Evolutionary conservation across 2,888 invertebrate genomes (phyloP).

Genomic region (Gymnocheta viridis): DNA sequence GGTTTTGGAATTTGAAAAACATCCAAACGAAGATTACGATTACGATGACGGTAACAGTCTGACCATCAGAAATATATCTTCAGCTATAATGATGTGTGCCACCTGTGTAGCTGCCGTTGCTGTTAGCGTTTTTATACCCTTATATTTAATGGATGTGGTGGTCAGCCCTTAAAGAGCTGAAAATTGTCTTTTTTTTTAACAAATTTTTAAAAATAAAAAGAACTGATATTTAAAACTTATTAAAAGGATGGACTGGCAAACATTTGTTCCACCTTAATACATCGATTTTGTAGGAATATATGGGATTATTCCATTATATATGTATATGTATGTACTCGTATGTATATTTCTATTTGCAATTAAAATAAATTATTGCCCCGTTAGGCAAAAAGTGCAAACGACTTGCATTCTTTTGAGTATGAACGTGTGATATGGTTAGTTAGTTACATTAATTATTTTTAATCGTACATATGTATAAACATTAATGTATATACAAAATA

Average conservation of each 20-base stretch:
- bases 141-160: conserved; percentile 80
- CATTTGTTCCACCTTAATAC: background rate
- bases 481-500: too few relatives aligned
- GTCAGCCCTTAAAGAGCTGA: conserved; percentile 68
- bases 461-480: background rate
- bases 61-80: conserved; percentile 76
- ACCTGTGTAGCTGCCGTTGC: conserved; percentile 81
- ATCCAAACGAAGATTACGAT: conserved; percentile 80
- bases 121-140: conserved; percentile 80
- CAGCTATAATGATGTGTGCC: conserved; percentile 79
- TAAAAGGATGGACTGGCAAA: background rate
- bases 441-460: conserved; percentile 7
- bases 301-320: too few relatives aligned
- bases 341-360: background rate
- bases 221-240: conserved; percentile 43
- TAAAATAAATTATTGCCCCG: background rate
- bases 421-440: conserved; percentile 55
- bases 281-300: too few relatives aligned
- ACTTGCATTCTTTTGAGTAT: conserved; percentile 10
- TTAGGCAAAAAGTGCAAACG: background rate
- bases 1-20: conserved; percentile 81
- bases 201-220: too few relatives aligned
- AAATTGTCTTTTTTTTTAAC: too few relatives aligned
- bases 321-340: background rate
- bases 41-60: conserved; percentile 74